phyloP scores from a whole-genome alignment of 2,113 vertebrate species.

The Hassar affinis region DNA sequence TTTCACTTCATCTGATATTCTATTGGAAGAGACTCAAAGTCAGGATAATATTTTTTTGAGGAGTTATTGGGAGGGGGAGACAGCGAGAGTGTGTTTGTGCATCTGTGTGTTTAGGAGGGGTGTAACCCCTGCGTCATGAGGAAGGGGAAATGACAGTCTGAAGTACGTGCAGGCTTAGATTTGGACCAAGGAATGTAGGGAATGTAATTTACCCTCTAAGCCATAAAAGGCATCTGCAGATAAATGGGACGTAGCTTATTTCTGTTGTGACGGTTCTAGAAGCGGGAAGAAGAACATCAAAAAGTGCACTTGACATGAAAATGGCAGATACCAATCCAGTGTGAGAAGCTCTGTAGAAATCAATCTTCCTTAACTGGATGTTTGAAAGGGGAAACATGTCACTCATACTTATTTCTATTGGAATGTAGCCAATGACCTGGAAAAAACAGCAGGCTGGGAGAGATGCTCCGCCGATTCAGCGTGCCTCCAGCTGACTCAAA shows the following conservation, averaged over 20 bases:
- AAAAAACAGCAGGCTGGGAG: neutral
- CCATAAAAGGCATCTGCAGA: conserved; percentile 5
- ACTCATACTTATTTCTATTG: neutral
- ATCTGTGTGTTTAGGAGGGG: neutral
- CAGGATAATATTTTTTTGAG: neutral
- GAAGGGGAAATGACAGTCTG: conserved; percentile 1
- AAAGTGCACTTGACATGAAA: neutral
- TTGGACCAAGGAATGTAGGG: neutral
- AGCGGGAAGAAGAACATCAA: neutral
- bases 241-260: neutral
- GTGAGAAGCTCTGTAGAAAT: neutral
- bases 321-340: too few species aligned
- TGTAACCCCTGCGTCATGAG: neutral
- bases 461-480: neutral
- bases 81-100: neutral
- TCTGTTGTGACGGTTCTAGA: neutral
- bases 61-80: neutral
- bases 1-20: conserved; percentile 3
- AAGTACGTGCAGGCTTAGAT: conserved; percentile 2
- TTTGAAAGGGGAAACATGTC: neutral
- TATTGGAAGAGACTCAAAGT: conserved; percentile 10
- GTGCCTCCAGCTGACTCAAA: neutral
- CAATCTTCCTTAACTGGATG: neutral
- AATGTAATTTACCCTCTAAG: neutral
- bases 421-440: neutral